Evolutionary conservation across 2,888 invertebrate species (phyloP), one percentile per base, ranked within the genome.

Genomic region (Orchesella flavescens): DNA sequence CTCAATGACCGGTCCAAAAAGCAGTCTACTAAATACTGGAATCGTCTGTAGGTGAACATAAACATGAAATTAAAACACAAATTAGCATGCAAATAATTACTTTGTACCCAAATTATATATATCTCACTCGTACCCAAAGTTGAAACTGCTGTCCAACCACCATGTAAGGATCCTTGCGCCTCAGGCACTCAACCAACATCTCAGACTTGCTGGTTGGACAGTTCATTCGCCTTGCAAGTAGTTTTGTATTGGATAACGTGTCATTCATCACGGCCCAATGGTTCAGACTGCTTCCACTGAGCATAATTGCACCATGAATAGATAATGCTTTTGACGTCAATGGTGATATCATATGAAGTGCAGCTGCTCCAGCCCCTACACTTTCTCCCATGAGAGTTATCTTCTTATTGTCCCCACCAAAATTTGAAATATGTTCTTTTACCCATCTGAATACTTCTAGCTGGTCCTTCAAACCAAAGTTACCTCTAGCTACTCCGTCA

Each of bases 321-420:
- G 69, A 78, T 61, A 59, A 57, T 49, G 55, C 57, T 77, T 81
- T 53, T 1, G 71, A 23, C 13, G 78, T 61, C 10, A 71, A 21
- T 0, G 78, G 78, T 10, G 15, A 77, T 21, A 61, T 13, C 19
- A 79, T 19, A 24, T 73, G 79, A n/a, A 65, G 73, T 21, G 21
- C 79, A 1, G 46, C 74, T 7, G 69, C 61, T n/a, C 61, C 75
- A 34, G 80, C 76, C 0, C 84, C 84, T 15, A 72, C 55, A 24
- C 49, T 49, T 53, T 86, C 85, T 5, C 87, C 87, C 82, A 86
- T 80, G 12, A 87, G 69, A 0, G 87, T 86, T 55, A 87, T 86
- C 21, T 84, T 75, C 4, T 75, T 61, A 0, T 71, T 44, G 72
- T 87, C 83, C 1, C 87, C 87, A 0, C 87, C 87, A 79, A 87